Conservation (phyloP, 2,113 vertebrate species). For the Noctilio leporinus region DNA sequence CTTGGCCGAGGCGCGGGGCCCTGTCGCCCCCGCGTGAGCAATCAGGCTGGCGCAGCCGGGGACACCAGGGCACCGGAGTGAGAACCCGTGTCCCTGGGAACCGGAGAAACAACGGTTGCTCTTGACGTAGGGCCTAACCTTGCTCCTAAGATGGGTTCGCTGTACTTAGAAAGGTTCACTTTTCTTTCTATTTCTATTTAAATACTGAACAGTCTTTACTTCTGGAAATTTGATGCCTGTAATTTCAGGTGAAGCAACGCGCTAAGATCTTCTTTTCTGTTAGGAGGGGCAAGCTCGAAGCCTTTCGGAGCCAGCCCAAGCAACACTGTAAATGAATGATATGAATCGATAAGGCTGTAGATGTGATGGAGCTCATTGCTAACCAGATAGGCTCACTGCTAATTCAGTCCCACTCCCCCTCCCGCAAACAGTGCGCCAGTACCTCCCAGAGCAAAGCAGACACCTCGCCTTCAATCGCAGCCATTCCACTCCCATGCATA, state of each 20-base stretch:
- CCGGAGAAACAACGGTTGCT: not conserved
- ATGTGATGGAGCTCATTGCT: not conserved
- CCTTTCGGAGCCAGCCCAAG: not conserved
- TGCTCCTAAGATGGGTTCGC: not conserved
- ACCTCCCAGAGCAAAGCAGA: not conserved
- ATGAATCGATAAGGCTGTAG: not conserved
- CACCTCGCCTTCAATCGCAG: not conserved
- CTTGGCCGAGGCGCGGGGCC: not conserved
- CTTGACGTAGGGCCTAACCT: constrained; percentile 21
- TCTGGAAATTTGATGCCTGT: not conserved
- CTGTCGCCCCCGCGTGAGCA: not conserved
- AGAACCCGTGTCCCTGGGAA: too few relatives aligned
- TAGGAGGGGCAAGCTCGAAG: not conserved
- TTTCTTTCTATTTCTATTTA: not conserved
- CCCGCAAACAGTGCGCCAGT: not conserved
- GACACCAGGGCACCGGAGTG: too few relatives aligned
- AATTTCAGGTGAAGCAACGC: not conserved
- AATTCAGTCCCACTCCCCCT: not conserved
- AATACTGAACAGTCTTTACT: not conserved
- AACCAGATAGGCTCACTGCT: not conserved
- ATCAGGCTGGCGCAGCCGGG: not conserved
- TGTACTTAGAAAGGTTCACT: not conserved
- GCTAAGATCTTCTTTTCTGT: not conserved
- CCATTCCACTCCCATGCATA: not conserved
- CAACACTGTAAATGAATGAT: not conserved